Evolutionary conservation across 1,140 invertebrate genomes (phyloP).

Genomic region (Paramacrobiotus metropolitanus): DNA sequence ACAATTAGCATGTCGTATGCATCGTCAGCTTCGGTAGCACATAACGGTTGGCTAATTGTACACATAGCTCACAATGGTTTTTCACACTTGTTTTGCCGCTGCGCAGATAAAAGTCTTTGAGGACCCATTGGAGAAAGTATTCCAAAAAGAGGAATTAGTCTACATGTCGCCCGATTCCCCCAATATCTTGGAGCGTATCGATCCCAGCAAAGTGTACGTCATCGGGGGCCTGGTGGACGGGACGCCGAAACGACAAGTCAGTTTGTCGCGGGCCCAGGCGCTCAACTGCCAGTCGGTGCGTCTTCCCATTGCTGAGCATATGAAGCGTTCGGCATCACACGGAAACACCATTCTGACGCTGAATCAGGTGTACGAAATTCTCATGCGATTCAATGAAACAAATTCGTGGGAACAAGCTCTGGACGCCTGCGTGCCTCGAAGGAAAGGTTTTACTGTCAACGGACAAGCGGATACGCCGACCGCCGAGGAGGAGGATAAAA

Average conservation of each 20-base stretch:
- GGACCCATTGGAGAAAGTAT: constrained; percentile 15
- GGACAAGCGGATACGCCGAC: background rate
- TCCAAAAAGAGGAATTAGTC: constrained; percentile 15
- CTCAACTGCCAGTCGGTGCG: constrained; percentile 12
- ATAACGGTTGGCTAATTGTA: too few relatives aligned
- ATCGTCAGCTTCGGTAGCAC: too few relatives aligned
- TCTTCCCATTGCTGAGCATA: constrained; percentile 16
- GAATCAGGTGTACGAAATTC: constrained; percentile 21
- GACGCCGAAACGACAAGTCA: constrained; percentile 18
- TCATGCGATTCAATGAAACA: constrained; percentile 15
- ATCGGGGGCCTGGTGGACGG: constrained; percentile 24
- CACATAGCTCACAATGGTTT: too few relatives aligned
- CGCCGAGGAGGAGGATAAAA: background rate
- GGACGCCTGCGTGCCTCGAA: constrained; percentile 14
- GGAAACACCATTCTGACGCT: constrained; percentile 14
- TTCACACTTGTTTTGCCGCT: too few relatives aligned
- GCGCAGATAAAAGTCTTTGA: constrained; percentile 16
- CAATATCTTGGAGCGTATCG: constrained; percentile 15
- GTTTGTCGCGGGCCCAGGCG: constrained; percentile 11
- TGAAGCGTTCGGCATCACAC: constrained; percentile 11
- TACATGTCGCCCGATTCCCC: constrained; percentile 21
- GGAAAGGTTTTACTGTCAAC: constrained; percentile 16
- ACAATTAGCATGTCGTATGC: too few relatives aligned
- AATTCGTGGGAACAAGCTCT: constrained; percentile 17
- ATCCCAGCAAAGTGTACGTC: constrained; percentile 20